These are phyloP conservation scores for Ditylenchus dipsaci DNA, from an alignment of 1,140 invertebrate species.

Conservation along the genomic window DNA sequence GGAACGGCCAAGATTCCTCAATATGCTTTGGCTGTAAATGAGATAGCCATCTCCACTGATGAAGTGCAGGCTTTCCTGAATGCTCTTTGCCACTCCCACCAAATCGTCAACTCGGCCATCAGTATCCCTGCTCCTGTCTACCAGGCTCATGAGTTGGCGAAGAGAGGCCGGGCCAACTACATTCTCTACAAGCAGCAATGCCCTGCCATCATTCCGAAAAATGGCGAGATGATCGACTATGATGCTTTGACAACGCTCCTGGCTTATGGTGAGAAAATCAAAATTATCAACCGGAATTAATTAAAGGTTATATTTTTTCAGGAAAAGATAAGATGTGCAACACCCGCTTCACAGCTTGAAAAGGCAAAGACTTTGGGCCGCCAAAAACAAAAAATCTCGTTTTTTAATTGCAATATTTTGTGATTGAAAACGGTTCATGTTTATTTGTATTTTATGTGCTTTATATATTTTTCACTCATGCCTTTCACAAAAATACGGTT, in stretches of 20 bases:
- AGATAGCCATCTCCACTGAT: slow-evolving; percentile 13
- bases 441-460: no score
- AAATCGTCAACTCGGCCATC: slow-evolving; percentile 21
- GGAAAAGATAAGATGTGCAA: no score
- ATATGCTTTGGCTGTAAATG: slow-evolving; percentile 24
- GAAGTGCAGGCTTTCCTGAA: slow-evolving; percentile 24
- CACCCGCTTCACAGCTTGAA: no score
- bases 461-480: no score
- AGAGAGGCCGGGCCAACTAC: slow-evolving; percentile 28
- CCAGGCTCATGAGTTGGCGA: slow-evolving; percentile 29
- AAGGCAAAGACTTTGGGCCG: no score
- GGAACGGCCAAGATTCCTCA: slow-evolving; percentile 32
- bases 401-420: no score
- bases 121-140: slow-evolving; percentile 23
- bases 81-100: slow-evolving; percentile 19
- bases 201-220: background rate
- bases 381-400: no score
- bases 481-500: no score
- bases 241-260: background rate
- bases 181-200: slow-evolving; percentile 8
- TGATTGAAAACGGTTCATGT: no score
- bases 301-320: no score
- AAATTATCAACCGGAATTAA: background rate
- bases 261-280: background rate
- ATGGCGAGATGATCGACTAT: background rate